phyloP scores from a whole-genome alignment of 2,113 vertebrate genomes.

The Furnarius figulus region DNA sequence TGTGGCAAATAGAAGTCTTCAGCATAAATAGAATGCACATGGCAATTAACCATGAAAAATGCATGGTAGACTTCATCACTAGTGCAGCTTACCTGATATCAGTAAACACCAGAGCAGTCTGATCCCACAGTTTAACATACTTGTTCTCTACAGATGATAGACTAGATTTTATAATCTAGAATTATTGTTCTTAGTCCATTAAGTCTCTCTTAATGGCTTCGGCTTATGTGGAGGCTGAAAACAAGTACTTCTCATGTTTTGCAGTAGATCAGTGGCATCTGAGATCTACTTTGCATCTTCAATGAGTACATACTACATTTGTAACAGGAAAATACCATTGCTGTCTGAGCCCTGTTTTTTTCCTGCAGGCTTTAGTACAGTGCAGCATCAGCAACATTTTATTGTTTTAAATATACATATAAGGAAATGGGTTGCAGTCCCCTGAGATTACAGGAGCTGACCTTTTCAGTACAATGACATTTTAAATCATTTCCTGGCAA shows the following conservation, averaged over 20 bases:
- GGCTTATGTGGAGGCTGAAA: neutral
- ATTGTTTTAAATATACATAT: neutral
- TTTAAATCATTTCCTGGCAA: constrained; percentile 16
- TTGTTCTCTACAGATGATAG: neutral
- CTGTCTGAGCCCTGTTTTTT: neutral
- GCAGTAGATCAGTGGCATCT: neutral
- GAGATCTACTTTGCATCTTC: neutral
- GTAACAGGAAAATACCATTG: constrained; percentile 20
- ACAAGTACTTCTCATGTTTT: neutral
- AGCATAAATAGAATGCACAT: neutral
- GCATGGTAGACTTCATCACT: neutral
- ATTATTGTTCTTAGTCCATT: neutral
- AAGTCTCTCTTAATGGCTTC: neutral
- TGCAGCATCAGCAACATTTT: constrained; percentile 32
- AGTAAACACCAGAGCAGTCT: neutral
- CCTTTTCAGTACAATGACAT: neutral
- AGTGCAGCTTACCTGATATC: neutral
- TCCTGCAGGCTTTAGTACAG: constrained; percentile 24
- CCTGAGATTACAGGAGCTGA: neutral
- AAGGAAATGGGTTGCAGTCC: constrained; percentile 37
- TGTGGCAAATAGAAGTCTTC: neutral
- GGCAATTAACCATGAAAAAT: neutral
- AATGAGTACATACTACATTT: neutral
- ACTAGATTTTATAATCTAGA: neutral
- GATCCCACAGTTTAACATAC: neutral